Conservation (phyloP, 2,888 invertebrate species). For the Epinotia nisella region DNA sequence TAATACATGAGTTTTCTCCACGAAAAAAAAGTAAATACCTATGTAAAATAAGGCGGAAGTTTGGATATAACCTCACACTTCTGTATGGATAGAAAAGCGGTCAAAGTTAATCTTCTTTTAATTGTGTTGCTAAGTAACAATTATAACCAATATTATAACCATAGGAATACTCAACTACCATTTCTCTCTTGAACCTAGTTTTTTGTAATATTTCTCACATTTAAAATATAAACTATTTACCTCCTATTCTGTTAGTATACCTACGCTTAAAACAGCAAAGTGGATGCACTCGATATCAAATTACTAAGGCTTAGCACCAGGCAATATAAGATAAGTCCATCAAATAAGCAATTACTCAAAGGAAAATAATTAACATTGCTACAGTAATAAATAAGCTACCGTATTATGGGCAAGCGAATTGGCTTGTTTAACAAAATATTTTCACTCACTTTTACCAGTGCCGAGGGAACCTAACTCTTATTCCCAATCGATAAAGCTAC, state of each 20-base stretch:
- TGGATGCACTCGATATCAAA: slow-evolving; percentile 30
- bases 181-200: neutral
- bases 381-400: slow-evolving; percentile 70
- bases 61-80: too few species aligned
- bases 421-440: slow-evolving; percentile 36
- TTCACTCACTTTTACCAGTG: neutral
- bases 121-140: too few species aligned
- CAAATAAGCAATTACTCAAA: slow-evolving; percentile 71
- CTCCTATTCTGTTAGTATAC: neutral
- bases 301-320: slow-evolving; percentile 40
- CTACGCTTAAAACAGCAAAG: neutral
- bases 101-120: too few species aligned
- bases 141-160: neutral
- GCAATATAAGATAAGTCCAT: slow-evolving; percentile 53
- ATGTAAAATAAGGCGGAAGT: too few species aligned
- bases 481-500: slow-evolving; percentile 23
- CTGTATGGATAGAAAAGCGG: too few species aligned
- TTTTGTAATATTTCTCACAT: neutral
- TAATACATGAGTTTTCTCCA: too few species aligned
- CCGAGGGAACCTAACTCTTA: slow-evolving; percentile 45
- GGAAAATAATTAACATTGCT: slow-evolving; percentile 73
- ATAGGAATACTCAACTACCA: neutral
- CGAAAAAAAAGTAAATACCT: too few species aligned
- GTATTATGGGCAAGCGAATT: slow-evolving; percentile 61
- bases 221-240: neutral